Base-by-base conservation (phyloP, 2,113 vertebrate species). In the Equus quagga region DNA sequence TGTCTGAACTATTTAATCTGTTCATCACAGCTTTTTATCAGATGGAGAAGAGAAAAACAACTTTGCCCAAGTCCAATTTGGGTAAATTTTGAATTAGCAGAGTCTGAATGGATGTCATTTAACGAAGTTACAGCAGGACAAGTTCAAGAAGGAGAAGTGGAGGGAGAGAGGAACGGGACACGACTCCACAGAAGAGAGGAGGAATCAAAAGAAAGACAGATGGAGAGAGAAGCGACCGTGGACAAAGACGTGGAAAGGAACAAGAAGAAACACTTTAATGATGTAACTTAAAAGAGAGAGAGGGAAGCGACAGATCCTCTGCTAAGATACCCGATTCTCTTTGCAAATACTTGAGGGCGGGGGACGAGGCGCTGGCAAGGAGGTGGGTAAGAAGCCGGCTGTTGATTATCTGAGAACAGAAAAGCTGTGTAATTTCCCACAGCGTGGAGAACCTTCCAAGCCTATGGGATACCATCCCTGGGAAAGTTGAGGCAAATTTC, bases 201-300 rank as follows among this genome's bases (percentile, higher is more conserved):
- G 19, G 36, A 70, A 92, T 94, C 85, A 82, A 95, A 87, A 79
- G 81, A 33, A 75, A 18, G 91, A 86, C 58, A 80, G 79, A 88
- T 81, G 69, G 69, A 64, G 72, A 84, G 18, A 69, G 46, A 11
- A 46, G 56, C 13, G 2, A 1, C 31, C 5, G 49, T 54, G 82
- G 93, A 89, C 65, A 75, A 51, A 88, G 87, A 88, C 80, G 56
- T 18, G 0, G 0, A 62, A 72, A 88, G 91, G 36, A 81, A 89
- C n/a, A 70, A 60, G 56, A 84, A 90, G 87, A 84, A 51, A 85
- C 78, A 97, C 93, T 95, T 89, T 97, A 91, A 97, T 91, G 89
- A 94, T 73, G 46, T 17, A 49, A 73, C 81, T 95, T 78, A 8
- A 90, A 70, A 91, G 58, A 51, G 14, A 76, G 41, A 64, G 36